Evolutionary conservation across 2,888 invertebrate species (phyloP).

Genomic region (Parochlus steinenii): DNA sequence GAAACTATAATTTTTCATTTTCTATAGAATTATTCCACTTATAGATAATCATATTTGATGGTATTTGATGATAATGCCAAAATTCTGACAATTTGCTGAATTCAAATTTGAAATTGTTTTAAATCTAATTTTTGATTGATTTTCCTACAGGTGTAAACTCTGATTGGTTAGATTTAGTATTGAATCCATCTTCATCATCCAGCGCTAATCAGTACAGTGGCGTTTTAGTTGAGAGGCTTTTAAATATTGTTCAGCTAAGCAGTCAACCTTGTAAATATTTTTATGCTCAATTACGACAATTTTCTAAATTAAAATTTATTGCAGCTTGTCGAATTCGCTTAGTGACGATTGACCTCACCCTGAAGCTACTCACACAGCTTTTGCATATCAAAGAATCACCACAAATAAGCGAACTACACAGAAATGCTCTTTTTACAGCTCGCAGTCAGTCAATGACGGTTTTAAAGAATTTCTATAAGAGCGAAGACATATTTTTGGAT

Average conservation of each 20-base stretch:
- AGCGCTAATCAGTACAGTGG: conserved; percentile 58
- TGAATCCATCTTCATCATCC: conserved; percentile 44
- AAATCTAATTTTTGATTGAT: conserved; percentile 2
- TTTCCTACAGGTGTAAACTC: conserved; percentile 56
- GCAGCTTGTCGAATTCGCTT: conserved; percentile 73
- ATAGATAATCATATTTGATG: too few relatives aligned
- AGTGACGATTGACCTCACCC: conserved; percentile 78
- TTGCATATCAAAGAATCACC: conserved; percentile 20
- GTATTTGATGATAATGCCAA: too few relatives aligned
- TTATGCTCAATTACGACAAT: conserved; percentile 4
- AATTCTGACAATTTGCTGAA: too few relatives aligned
- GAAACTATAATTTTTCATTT: too few relatives aligned
- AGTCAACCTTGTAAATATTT: conserved; percentile 64
- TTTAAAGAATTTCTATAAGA: conserved; percentile 85
- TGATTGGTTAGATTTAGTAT: conserved; percentile 60
- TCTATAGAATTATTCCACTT: too few relatives aligned
- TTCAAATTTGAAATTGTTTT: background rate
- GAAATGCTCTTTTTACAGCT: conserved; percentile 46
- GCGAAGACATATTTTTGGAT: conserved; percentile 94
- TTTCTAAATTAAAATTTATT: conserved; percentile 14
- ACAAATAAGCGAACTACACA: conserved; percentile 31
- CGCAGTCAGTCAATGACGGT: conserved; percentile 68
- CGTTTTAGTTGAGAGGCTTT: conserved; percentile 62
- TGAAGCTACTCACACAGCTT: conserved; percentile 55
- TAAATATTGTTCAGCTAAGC: conserved; percentile 65